Evolutionary conservation across 2,888 invertebrate genomes (phyloP), one percentile per base, ranked within the genome.

Genomic region (Pristionchus arcanus): DNA sequence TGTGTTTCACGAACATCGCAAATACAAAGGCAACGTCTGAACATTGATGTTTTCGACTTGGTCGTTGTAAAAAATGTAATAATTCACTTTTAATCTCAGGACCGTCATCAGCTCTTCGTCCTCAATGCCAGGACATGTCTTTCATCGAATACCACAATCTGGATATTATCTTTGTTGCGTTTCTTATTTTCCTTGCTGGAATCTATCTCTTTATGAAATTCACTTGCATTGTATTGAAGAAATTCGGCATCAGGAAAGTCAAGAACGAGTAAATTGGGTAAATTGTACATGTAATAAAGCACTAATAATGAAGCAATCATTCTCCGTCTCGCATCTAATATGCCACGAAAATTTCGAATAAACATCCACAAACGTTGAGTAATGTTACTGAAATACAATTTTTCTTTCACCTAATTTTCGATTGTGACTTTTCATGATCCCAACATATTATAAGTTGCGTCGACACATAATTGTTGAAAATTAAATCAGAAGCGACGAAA

Each of bases 101-200:
- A 3, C 81, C 81, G 11, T 81, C 81, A 15, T 28, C 53, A 2
- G 81, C 81, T 0, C 81, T 81, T 21, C 81, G 81, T 13, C 81
- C 81, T n/a, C 81, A 81, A 34, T 81, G 53, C 25, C 81, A 53
- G 3, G 49, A 81, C 81, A 81, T 81, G 49, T 49, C 42, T n/a
- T 81, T 81, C 81, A 53, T 81, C 49, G 81, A 81, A 16, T 81
- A 81, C 16, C 42, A 81, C 49, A 81, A 81, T 53, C 53, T 81
- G 2, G 81, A 81, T 28, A 81, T 81, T 28, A 28, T 53, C 15
- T 19, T 81, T n/a, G 81, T 53, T 28, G 81, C 28, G 28, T 9
- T 49, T 13, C 0, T 81, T 53, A 15, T 81, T 49, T 0, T 4
- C 5, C n/a, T 53, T n/a, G 15, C 15, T n/a, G 49, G 13, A 21